phyloP scores from a whole-genome alignment of 2,113 vertebrate genomes.

The Casuarius casuarius region DNA sequence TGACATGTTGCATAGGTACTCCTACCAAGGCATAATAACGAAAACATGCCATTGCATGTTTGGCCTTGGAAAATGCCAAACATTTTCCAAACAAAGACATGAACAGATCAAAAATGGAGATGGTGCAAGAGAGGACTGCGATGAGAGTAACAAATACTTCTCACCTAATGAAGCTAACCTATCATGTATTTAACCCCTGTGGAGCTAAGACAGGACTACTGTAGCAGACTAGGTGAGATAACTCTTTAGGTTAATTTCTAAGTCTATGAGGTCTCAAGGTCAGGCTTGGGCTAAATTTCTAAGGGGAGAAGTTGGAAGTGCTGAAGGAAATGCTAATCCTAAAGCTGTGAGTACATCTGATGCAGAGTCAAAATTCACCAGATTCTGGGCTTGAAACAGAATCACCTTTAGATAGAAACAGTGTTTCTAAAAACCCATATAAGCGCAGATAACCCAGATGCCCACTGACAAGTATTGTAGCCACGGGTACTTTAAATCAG shows the following conservation, averaged over 20 bases:
- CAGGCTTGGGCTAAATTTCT: background rate
- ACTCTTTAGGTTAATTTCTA: background rate
- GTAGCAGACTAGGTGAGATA: background rate
- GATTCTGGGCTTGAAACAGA: background rate
- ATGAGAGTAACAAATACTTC: background rate
- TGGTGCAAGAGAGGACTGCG: background rate
- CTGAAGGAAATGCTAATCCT: background rate
- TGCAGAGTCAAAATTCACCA: background rate
- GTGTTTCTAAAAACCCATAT: background rate
- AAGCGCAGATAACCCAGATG: background rate
- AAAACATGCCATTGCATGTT: background rate
- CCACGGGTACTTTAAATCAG: conserved; percentile 55
- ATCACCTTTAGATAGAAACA: background rate
- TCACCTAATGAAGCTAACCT: background rate
- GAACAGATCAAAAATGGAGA: background rate
- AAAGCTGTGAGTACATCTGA: background rate
- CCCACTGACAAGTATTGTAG: background rate
- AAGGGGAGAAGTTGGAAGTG: background rate
- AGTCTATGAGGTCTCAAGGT: background rate
- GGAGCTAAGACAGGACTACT: background rate
- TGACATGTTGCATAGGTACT: background rate
- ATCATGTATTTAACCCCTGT: background rate
- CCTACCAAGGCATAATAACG: background rate
- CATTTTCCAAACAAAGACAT: background rate
- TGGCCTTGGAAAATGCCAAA: background rate